Base-by-base conservation (phyloP, 2,797 vertebrate genomes). In the Fistularia tabacaria region DNA sequence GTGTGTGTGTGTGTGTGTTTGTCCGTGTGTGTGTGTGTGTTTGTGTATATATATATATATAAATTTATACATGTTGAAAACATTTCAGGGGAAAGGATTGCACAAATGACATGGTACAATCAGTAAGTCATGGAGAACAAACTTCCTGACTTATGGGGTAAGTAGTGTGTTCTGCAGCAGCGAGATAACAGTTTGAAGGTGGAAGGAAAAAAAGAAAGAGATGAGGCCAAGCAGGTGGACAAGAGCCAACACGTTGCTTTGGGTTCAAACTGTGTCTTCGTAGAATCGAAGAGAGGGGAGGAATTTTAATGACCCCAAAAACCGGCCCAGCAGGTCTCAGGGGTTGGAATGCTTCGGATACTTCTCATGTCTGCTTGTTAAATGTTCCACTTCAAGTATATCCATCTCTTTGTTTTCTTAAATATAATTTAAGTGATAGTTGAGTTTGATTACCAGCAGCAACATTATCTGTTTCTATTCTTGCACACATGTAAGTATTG, bases 291-390 rank as follows among this genome's bases (percentile, higher is more conserved):
- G 45, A 78, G 50, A 69, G 62, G 68, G 63, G 71, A 79, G 78
- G 86, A 88, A 87, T 87, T 82, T 82, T 87, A 90, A 69, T 67
- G 74, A 84, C 68, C 25, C 77, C 71, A 82, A 83, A 86, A 91
- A 91, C 79, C 82, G 79, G 84, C 84, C 80, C 60, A 82, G 89
- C 88, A 89, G 85, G 90, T 90, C 85, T 79, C 58, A 38, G 76
- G 62, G 57, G 63, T 59, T 74, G 60, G 84, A 85, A 91, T 90
- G 81, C 85, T 82, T 64, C 62, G 83, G 80, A 89, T 85, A 76
- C 75, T 70, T 86, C 64, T 48, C 60, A 62, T 9, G 14, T 58
- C 56, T 59, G 75, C 62, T 46, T 75, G 44, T 37, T 59, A 51
- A 58, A 65, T 70, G 59, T 63, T 8, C n/a, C n/a, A 9, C 45